Evolutionary conservation across 2,797 vertebrate genomes (phyloP).

Genomic region (Cephalopachus bancanus): DNA sequence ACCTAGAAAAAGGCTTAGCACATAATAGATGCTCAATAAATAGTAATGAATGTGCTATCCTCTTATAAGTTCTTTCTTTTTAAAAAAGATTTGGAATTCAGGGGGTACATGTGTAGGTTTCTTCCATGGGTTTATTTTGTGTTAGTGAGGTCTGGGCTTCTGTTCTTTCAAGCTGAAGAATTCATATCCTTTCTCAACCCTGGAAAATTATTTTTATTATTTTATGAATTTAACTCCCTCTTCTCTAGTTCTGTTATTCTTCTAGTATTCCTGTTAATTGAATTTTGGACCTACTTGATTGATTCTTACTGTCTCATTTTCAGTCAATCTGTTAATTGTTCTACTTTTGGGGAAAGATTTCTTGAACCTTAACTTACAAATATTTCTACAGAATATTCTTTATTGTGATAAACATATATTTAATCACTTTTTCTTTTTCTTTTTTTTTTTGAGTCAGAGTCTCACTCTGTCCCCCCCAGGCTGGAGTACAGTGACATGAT

Average conservation of each 20-base stretch:
- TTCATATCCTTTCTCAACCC: neutral
- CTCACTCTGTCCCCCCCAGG: too few species aligned
- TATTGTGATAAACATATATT: conserved; percentile 8
- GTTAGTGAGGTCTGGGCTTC: too few species aligned
- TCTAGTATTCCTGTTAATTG: neutral
- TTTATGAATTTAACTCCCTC: neutral
- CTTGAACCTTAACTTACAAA: conserved; percentile 5
- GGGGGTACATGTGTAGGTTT: too few species aligned
- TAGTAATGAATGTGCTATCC: neutral
- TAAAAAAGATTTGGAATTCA: too few species aligned
- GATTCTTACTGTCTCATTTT: neutral
- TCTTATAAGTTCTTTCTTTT: neutral
- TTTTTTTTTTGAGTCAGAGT: too few species aligned
- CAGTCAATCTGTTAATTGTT: conserved; percentile 23
- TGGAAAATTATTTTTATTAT: conserved; percentile 13
- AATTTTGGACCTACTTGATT: conserved; percentile 13
- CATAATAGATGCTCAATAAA: neutral
- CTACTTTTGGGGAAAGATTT: neutral
- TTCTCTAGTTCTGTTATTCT: neutral
- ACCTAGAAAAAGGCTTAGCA: neutral
- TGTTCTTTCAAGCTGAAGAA: neutral
- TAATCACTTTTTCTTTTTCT: neutral
- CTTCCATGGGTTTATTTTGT: too few species aligned
- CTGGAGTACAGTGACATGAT: too few species aligned
- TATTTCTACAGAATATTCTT: neutral